phyloP scores from a whole-genome alignment of 2,888 invertebrate species.

The Brenthis ino region DNA sequence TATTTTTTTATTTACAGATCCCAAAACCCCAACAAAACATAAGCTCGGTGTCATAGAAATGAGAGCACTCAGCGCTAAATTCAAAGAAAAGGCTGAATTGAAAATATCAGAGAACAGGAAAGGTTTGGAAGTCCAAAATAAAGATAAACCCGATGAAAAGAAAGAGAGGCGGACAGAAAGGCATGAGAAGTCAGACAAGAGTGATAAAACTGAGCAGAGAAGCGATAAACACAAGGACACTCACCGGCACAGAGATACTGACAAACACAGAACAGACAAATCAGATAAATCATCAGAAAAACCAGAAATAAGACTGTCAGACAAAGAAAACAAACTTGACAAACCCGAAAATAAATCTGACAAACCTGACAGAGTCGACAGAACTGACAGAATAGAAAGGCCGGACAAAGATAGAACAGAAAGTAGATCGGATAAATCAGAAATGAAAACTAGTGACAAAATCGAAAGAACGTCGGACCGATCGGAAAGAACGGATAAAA shows the following conservation, averaged over 20 bases:
- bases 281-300: constrained; percentile 40
- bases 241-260: constrained; percentile 55
- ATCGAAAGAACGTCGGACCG: constrained; percentile 30
- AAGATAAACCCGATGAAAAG: constrained; percentile 59
- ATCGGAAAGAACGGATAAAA: constrained; percentile 36
- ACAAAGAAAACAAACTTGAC: constrained; percentile 37
- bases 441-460: constrained; percentile 25
- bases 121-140: constrained; percentile 60
- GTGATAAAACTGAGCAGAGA: constrained; percentile 37
- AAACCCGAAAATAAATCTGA: constrained; percentile 35
- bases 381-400: constrained; percentile 39
- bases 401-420: constrained; percentile 39
- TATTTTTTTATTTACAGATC: constrained; percentile 51
- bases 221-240: constrained; percentile 39
- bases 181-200: constrained; percentile 42
- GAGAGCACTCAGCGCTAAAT: constrained; percentile 74
- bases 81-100: constrained; percentile 65
- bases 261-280: constrained; percentile 40
- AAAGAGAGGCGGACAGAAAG: constrained; percentile 51
- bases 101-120: constrained; percentile 63
- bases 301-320: constrained; percentile 36
- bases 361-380: constrained; percentile 31
- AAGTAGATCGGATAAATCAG: constrained; percentile 36
- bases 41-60: constrained; percentile 77
- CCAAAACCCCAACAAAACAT: constrained; percentile 66